phyloP scores from a whole-genome alignment of 2,113 vertebrate species.

The Strigops habroptila region DNA sequence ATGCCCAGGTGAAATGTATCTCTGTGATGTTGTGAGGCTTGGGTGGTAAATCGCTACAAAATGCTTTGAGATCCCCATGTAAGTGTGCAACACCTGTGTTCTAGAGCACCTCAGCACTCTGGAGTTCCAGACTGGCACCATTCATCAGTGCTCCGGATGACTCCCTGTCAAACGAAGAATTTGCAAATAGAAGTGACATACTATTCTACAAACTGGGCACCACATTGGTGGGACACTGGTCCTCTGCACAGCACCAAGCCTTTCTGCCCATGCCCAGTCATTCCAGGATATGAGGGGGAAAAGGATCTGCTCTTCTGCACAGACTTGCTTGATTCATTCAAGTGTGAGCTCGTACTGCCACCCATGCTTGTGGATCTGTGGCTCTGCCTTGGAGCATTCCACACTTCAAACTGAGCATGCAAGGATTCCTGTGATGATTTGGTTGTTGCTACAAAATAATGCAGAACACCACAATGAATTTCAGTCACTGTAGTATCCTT shows the following conservation, averaged over 20 bases:
- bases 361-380: rapidly evolving
- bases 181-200: neutral
- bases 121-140: neutral
- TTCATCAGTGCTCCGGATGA: neutral
- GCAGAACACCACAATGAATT: neutral
- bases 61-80: neutral
- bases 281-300: neutral
- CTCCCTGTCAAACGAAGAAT: neutral
- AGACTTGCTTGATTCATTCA: neutral
- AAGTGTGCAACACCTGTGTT: neutral
- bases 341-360: neutral
- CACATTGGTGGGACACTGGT: neutral
- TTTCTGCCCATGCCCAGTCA: neutral
- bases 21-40: neutral
- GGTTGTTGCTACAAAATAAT: neutral
- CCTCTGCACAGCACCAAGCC: neutral
- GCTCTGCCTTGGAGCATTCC: neutral
- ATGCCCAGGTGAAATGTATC: neutral
- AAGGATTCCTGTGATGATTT: neutral
- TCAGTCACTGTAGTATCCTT: neutral
- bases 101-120: neutral
- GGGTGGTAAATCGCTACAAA: neutral
- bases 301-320: neutral
- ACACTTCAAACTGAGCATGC: neutral
- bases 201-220: neutral